Evolutionary conservation across 2,797 vertebrate genomes (phyloP), one percentile per base, ranked within the genome.

Genomic region (Sebastes steindachneri): DNA sequence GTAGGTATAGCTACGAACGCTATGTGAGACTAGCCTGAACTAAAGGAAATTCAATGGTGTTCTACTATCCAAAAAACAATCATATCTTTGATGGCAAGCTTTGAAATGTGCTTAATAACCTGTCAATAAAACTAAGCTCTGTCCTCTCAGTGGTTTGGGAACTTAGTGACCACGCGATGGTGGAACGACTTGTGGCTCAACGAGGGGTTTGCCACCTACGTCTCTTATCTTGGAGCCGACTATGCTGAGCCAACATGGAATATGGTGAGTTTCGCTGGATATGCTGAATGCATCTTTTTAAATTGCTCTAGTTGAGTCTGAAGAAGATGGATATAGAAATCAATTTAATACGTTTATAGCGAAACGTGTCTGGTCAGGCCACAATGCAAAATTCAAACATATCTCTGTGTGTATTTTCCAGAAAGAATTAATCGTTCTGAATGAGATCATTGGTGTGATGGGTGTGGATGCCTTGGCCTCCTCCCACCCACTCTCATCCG

Each of bases 111-210:
- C 23, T 77, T 28, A 1, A 41, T 71, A 72, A 26, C 2, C 2
- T 64, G 15, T 7, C 11, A 45, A 72, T 79, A 48, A 84, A 26
- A 59, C 68, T 2, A 53, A 66, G 25, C 55, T 77, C n/a, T 84
- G 48, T 80, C n/a, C 35, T 37, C 51, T n/a, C 80, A 99, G 98
- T 99, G 98, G 98, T 99, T 99, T 11, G 98, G 98, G 51, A 99
- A 99, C 91, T 93, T 99, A 77, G 98, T 99, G 88, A 99, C 98
- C 0, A 91, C 96, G 53, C 94, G 26, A 11, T 99, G 98, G 98
- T 99, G 98, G 98, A 99, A 98, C 0, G 97, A 99, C 92, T 88
- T 99, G 77, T 99, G 98, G 98, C 95, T 99, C 80, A 99, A 99
- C 0, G 98, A 99, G 77, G 98, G 97, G 5, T 99, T 99, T 0